These are phyloP conservation scores for Aphyosemion australe DNA, from an alignment of 2,113 vertebrate species.

Conservation along the genomic window DNA sequence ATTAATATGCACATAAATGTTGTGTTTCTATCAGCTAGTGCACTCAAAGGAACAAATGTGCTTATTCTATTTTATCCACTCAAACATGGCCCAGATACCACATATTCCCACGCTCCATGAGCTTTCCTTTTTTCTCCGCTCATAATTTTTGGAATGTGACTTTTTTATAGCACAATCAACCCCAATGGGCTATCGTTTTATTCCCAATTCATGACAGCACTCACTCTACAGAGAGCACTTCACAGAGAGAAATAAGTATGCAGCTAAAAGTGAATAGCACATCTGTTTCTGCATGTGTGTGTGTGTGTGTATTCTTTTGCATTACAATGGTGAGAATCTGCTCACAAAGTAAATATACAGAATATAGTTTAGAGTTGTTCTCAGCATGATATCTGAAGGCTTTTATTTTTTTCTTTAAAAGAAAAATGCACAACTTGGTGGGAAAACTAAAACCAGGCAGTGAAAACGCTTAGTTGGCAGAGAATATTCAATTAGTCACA, in stretches of 20 bases:
- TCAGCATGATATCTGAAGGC: slow-evolving; percentile 15
- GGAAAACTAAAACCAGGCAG: not conserved
- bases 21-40: slow-evolving; percentile 18
- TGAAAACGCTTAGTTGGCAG: not conserved
- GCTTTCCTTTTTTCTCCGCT: not conserved
- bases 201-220: slow-evolving; percentile 38
- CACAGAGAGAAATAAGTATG: slow-evolving; percentile 33
- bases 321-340: not conserved
- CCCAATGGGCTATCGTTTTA: slow-evolving; percentile 30
- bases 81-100: slow-evolving; percentile 44
- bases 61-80: slow-evolving; percentile 27
- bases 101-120: slow-evolving; percentile 41
- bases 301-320: slow-evolving; percentile 4
- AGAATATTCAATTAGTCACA: not conserved
- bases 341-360: slow-evolving; percentile 3
- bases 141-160: slow-evolving; percentile 24
- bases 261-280: slow-evolving; percentile 29
- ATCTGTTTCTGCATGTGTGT: slow-evolving; percentile 25
- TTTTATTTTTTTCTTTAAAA: not conserved
- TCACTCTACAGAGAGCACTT: slow-evolving; percentile 36
- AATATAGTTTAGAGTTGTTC: not conserved
- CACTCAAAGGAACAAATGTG: slow-evolving; percentile 20
- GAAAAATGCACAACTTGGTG: not conserved
- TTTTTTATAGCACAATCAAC: slow-evolving; percentile 46
- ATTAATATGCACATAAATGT: slow-evolving; percentile 8